Evolutionary conservation across 2,797 vertebrate genomes (phyloP).

Genomic region (Clarias pachynema): DNA sequence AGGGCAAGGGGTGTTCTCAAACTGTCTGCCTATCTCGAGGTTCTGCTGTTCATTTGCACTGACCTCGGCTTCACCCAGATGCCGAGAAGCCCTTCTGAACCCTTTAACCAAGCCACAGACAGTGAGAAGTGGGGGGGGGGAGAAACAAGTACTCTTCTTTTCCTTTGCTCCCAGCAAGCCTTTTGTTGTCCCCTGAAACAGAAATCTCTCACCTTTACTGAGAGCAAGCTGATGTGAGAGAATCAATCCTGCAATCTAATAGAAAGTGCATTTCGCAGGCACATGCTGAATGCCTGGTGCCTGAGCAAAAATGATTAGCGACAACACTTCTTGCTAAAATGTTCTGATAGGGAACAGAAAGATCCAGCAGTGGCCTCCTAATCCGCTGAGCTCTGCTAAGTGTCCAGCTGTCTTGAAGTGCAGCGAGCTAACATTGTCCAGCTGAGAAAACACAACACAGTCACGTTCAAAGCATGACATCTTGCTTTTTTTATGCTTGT

Average conservation of each 20-base stretch:
- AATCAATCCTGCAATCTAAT: slow-evolving; percentile 45
- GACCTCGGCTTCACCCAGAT: slow-evolving; percentile 57
- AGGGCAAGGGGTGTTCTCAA: slow-evolving; percentile 34
- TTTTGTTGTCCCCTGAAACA: slow-evolving; percentile 23
- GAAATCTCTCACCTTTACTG: slow-evolving; percentile 30
- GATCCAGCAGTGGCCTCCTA: slow-evolving; percentile 35
- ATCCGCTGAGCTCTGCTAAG: slow-evolving; percentile 41
- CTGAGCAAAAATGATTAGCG: slow-evolving; percentile 54
- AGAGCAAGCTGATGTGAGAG: slow-evolving; percentile 50
- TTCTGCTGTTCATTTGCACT: slow-evolving; percentile 44
- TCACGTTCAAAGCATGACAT: slow-evolving; percentile 27
- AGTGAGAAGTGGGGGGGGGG: slow-evolving; percentile 21
- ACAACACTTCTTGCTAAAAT: slow-evolving; percentile 36
- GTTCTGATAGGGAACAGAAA: slow-evolving; percentile 53
- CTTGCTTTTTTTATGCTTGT: slow-evolving; percentile 29
- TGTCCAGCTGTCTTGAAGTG: slow-evolving; percentile 47
- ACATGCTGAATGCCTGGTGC: slow-evolving; percentile 33
- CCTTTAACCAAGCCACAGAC: slow-evolving; percentile 35
- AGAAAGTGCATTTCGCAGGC: slow-evolving; percentile 45
- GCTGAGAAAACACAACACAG: slow-evolving; percentile 26
- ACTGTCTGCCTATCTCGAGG: slow-evolving; percentile 45
- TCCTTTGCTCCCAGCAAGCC: slow-evolving; percentile 19
- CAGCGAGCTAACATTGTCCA: slow-evolving; percentile 30
- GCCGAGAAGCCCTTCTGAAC: slow-evolving; percentile 26
- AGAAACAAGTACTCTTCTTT: slow-evolving; percentile 17